Evolutionary conservation across 2,888 invertebrate genomes (phyloP).

Genomic region (Hirtodrosophila alboralis): DNA sequence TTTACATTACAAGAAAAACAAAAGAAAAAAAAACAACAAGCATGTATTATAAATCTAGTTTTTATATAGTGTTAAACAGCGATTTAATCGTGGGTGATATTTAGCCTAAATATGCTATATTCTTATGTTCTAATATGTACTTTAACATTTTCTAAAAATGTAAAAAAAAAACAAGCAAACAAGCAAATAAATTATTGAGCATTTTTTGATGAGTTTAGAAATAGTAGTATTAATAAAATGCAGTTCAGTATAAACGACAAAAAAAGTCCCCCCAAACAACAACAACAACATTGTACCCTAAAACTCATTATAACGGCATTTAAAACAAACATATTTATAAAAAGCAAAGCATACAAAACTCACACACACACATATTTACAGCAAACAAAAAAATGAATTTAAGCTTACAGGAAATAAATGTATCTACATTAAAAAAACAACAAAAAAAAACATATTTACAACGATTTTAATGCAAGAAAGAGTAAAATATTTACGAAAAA

Average conservation of each 20-base stretch:
- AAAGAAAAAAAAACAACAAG: too few relatives aligned
- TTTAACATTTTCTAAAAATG: conserved; percentile 80
- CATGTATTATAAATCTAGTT: conserved; percentile 75
- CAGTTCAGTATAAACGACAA: conserved; percentile 36
- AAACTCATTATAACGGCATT: conserved; percentile 50
- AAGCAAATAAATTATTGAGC: conserved; percentile 24
- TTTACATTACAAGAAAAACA: too few relatives aligned
- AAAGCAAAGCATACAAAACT: conserved; percentile 17
- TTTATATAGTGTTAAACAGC: conserved; percentile 79
- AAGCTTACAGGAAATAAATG: conserved; percentile 53
- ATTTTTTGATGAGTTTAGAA: conserved; percentile 48
- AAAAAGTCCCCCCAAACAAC: conserved; percentile 31
- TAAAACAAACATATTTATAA: conserved; percentile 35
- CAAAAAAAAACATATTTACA: conserved; percentile 67
- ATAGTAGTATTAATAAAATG: conserved; percentile 7
- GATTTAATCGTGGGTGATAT: conserved; percentile 84
- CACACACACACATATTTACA: conserved; percentile 59
- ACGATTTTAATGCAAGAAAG: conserved; percentile 70
- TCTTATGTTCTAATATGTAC: conserved; percentile 78
- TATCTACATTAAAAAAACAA: conserved; percentile 15
- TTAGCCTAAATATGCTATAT: conserved; percentile 82
- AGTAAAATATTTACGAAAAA: conserved; percentile 47
- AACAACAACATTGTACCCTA: conserved; percentile 54
- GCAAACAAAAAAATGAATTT: conserved; percentile 56
- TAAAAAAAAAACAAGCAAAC: conserved; percentile 27